Conservation (phyloP, 2,888 invertebrate genomes). For the Caenorhabditis wallacei region DNA sequence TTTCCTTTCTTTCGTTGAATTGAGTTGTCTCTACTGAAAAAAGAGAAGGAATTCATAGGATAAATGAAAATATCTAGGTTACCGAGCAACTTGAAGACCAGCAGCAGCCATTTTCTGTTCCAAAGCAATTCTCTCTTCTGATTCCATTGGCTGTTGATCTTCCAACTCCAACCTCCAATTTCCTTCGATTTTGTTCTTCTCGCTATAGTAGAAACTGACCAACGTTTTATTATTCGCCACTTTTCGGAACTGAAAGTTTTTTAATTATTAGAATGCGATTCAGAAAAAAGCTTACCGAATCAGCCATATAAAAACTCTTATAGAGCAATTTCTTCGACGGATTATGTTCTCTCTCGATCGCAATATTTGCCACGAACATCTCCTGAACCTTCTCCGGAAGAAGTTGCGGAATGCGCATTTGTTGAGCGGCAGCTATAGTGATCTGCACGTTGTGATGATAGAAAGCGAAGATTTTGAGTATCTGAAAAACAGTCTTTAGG, state of each 20-base stretch:
- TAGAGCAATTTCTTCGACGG: not conserved
- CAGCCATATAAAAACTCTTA: constrained; percentile 29
- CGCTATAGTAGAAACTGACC: constrained; percentile 40
- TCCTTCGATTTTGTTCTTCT: constrained; percentile 36
- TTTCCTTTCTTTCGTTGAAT: too few species aligned
- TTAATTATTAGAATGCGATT: too few species aligned
- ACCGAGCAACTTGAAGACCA: not conserved
- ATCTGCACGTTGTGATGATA: constrained; percentile 16
- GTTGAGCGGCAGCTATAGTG: constrained; percentile 14
- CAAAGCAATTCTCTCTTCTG: constrained; percentile 10
- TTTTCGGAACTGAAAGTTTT: constrained; percentile 15
- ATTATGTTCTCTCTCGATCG: constrained; percentile 13
- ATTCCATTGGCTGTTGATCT: not conserved
- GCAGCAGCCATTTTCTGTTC: not conserved
- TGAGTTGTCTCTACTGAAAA: too few species aligned
- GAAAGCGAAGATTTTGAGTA: constrained; percentile 17
- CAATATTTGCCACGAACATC: constrained; percentile 10
- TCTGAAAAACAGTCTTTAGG: constrained; percentile 1
- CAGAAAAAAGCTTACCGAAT: not conserved
- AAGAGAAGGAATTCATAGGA: too few species aligned
- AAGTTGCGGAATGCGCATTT: constrained; percentile 3
- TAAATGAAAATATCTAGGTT: too few species aligned
- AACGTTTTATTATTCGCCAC: constrained; percentile 1
- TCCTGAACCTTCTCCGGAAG: constrained; percentile 1
- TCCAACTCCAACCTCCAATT: constrained; percentile 32